Conservation (phyloP, 2,113 vertebrate species). For the Petrocephalus microphthalmus region DNA sequence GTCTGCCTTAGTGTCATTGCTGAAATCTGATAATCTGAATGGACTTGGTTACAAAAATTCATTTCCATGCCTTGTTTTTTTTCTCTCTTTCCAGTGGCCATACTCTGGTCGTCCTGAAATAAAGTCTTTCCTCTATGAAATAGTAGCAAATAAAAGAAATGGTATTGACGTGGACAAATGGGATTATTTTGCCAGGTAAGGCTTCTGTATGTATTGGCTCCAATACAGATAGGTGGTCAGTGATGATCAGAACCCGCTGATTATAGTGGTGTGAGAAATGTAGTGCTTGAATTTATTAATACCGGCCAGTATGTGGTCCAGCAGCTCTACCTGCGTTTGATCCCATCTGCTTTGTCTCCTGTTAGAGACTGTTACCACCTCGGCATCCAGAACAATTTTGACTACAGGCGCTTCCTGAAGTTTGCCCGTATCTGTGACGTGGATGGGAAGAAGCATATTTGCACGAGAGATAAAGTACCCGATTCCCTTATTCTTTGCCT, state of each 20-base stretch:
- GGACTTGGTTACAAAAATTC: neutral
- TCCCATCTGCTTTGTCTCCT: neutral
- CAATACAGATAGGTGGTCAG: neutral
- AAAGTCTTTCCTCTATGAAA: constrained; percentile 90
- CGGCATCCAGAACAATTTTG: constrained; percentile 90
- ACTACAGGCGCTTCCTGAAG: constrained; percentile 76
- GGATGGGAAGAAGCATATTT: constrained; percentile 68
- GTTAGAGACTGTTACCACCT: constrained; percentile 86
- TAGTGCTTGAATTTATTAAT: neutral
- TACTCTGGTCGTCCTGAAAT: constrained; percentile 73
- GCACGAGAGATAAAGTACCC: constrained; percentile 83
- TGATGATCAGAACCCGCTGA: neutral
- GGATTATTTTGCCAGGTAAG: constrained; percentile 95
- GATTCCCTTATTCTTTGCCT: neutral
- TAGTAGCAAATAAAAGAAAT: constrained; percentile 87
- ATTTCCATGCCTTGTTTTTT: neutral
- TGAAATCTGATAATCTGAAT: neutral
- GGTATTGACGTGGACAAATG: constrained; percentile 97
- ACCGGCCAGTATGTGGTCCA: neutral
- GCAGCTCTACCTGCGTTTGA: neutral
- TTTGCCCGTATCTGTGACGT: constrained; percentile 84
- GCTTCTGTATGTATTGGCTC: neutral
- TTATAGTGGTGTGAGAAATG: neutral
- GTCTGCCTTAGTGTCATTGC: neutral
- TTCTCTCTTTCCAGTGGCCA: constrained; percentile 63